A percentile compares a stretch with the other conserved stretches of the same genome.
Evolutionary conservation across 64 coral and sea anemone species (phyloP).

Genomic region (Stichodactyla helianthus): DNA sequence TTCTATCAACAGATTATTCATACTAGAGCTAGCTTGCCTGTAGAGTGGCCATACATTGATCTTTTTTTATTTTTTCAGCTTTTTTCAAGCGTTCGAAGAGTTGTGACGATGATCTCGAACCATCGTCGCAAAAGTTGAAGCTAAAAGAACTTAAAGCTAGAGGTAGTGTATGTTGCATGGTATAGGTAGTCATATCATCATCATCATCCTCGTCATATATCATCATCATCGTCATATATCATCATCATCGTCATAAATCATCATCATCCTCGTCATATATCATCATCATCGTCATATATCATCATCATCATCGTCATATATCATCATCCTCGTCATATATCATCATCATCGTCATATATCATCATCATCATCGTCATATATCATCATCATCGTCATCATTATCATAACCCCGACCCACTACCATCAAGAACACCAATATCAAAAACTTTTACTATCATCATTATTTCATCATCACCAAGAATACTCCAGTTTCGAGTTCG

Average conservation of each 20-base stretch:
- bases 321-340: neutral
- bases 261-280: too few species aligned
- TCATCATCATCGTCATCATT: neutral
- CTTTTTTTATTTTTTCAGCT: neutral
- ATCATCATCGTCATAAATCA: too few species aligned
- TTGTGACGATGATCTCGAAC: neutral
- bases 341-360: neutral
- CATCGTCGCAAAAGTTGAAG: neutral
- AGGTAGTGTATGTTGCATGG: neutral
- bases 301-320: neutral
- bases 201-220: too few species aligned
- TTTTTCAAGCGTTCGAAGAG: conserved; percentile 2
- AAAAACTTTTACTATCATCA: too few species aligned
- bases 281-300: neutral
- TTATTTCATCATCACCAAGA: too few species aligned
- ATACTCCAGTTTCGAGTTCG: too few species aligned
- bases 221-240: neutral
- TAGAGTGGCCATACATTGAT: neutral
- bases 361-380: too few species aligned
- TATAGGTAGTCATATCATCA: neutral
- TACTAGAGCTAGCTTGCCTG: neutral
- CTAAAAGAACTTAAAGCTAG: neutral
- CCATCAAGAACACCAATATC: too few species aligned
- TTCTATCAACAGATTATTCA: neutral
- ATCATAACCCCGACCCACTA: neutral